Evolutionary conservation across 2,113 vertebrate genomes (phyloP).

Genomic region (Cyprinodon variegatus): DNA sequence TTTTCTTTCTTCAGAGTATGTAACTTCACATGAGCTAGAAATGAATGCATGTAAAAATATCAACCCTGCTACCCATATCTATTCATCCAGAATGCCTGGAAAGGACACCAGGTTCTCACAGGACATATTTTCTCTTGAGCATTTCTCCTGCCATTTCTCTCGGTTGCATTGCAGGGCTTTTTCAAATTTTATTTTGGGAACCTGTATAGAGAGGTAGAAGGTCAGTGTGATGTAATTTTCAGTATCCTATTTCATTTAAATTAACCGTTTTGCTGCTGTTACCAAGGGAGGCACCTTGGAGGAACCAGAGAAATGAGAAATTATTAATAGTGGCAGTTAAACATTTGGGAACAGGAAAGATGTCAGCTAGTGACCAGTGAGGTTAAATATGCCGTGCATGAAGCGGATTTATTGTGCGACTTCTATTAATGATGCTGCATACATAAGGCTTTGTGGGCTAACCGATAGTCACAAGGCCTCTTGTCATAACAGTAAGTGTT

Average conservation of each 20-base stretch:
- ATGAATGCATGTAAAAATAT: neutral
- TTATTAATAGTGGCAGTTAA: neutral
- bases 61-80: constrained; percentile 57
- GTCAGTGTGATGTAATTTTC: neutral
- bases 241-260: neutral
- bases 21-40: constrained; percentile 1
- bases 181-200: neutral
- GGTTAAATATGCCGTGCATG: constrained; percentile 21
- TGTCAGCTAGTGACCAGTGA: constrained; percentile 2
- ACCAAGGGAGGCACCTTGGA: neutral
- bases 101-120: constrained; percentile 65
- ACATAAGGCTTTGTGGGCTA: constrained; percentile 42
- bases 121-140: constrained; percentile 39
- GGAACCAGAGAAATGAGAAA: neutral
- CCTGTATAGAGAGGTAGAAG: neutral
- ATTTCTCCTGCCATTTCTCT: constrained; percentile 9
- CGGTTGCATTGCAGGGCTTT: constrained; percentile 12
- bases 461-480: constrained; percentile 39
- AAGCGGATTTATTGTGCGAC: constrained; percentile 32
- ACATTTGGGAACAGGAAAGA: neutral
- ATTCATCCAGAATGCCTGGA: constrained; percentile 65
- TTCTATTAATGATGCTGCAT: constrained; percentile 37
- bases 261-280: neutral
- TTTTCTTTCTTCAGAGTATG: neutral
- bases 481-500: constrained; percentile 62